A percentile compares a stretch with the other conserved stretches of the same genome.
Evolutionary conservation across 2,797 vertebrate genomes (phyloP).

Genomic region (Pipistrellus pipistrellus): DNA sequence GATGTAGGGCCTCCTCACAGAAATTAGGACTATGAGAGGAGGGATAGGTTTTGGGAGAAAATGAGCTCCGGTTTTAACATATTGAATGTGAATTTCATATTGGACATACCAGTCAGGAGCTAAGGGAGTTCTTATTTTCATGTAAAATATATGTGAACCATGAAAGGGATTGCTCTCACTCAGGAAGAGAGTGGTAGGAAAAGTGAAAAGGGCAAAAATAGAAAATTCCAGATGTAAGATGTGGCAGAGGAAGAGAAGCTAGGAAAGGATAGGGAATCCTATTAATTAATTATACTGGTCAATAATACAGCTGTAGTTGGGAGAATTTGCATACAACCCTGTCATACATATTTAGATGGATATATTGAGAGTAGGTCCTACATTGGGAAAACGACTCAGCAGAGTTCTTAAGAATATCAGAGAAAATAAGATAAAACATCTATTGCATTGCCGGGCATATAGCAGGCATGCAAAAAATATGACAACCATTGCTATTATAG

Average conservation of each 20-base stretch:
- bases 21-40: neutral
- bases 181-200: neutral
- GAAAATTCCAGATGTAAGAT: neutral
- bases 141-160: neutral
- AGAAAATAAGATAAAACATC: neutral
- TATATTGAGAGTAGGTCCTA: neutral
- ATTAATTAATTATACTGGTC: neutral
- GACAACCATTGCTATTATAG: neutral
- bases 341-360: neutral
- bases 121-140: neutral
- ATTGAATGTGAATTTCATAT: neutral
- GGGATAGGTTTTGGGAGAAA: neutral
- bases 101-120: neutral
- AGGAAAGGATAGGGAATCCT: neutral
- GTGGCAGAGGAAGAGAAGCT: neutral
- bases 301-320: neutral
- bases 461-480: neutral
- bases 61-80: neutral
- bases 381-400: neutral
- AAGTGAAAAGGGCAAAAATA: neutral
- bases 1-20: neutral
- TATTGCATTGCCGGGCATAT: neutral
- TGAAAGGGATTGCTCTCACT: neutral
- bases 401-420: neutral
- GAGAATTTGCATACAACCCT: neutral